Evolutionary conservation across 2,113 vertebrate genomes (phyloP).

Genomic region (Eclectus roratus): DNA sequence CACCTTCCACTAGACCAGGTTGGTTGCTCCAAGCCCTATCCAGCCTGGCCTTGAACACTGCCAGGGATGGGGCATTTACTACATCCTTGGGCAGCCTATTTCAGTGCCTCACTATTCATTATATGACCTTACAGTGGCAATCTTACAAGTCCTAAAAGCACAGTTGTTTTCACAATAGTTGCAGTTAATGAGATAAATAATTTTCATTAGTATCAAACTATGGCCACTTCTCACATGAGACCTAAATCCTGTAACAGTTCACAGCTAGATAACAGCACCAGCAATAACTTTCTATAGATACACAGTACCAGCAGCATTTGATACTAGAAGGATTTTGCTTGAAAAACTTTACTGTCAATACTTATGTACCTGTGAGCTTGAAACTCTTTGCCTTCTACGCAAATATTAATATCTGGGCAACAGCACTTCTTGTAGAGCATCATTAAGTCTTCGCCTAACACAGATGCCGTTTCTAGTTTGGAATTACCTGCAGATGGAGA

Average conservation of each 20-base stretch:
- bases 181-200: neutral
- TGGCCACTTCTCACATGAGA: neutral
- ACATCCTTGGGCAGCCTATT: neutral
- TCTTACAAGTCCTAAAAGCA: neutral
- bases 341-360: neutral
- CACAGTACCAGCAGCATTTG: neutral
- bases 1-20: neutral
- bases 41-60: neutral
- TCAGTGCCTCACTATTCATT: neutral
- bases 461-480: conserved; percentile 80
- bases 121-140: neutral
- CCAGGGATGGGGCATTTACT: neutral
- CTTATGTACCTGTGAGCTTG: conserved; percentile 87
- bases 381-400: conserved; percentile 82
- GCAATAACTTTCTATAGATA: neutral
- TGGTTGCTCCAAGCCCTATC: neutral
- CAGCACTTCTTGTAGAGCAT: conserved; percentile 79
- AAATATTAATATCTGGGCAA: conserved; percentile 87
- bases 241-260: neutral
- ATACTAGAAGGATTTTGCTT: neutral
- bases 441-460: conserved; percentile 85
- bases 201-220: neutral
- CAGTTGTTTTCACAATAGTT: neutral
- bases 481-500: conserved; percentile 56
- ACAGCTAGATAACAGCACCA: neutral